Base-by-base conservation (phyloP, 2,113 vertebrate genomes). In the Embiotoca jacksoni region DNA sequence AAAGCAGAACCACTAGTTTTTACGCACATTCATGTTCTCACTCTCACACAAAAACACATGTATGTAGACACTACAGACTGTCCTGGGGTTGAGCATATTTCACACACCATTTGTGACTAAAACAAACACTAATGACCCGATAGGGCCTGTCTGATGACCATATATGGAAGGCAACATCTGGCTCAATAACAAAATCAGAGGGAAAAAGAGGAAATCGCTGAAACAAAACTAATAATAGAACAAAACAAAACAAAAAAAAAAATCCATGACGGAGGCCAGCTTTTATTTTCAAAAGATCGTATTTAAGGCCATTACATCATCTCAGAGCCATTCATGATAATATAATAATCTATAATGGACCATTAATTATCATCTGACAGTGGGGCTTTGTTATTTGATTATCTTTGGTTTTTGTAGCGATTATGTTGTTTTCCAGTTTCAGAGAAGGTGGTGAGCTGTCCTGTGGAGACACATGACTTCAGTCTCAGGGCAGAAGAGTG, bases 51-150 rank as follows among this genome's bases (percentile, higher is more conserved):
- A 54, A 78, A 66, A 71, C 41, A 73, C 36, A 76, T 47, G 57
- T 57, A 37, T 1, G 33, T 39, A 65, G 64, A 72, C 23, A 65
- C 55, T 37, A 60, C 58, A 58, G 80, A 77, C 37, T 67, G 41
- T 68, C 57, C 63, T 30, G 31, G 15, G 33, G 61, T 36, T 23
- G 6, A 67, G 72, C 87, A 84, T 81, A 78, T 81, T 89, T 84
- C 82, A 85, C 88, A 81, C 78, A 85, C 54, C 60, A 87, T 88
- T 88, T 69, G 63, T 65, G 82, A 82, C 65, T 70, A 75, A 82
- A 76, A 60, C 69, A 86, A 86, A 83, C 49, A 81, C 7, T 32
- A 36, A 50, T 74, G 76, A 86, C 73, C 50, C 37, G 65, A 23
- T 74, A 16, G 75, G 62, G 68, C 65, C 67, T 59, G 54, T 66